Conservation (phyloP, 1,140 invertebrate genomes). For the Mizuhopecten yessoensis region DNA sequence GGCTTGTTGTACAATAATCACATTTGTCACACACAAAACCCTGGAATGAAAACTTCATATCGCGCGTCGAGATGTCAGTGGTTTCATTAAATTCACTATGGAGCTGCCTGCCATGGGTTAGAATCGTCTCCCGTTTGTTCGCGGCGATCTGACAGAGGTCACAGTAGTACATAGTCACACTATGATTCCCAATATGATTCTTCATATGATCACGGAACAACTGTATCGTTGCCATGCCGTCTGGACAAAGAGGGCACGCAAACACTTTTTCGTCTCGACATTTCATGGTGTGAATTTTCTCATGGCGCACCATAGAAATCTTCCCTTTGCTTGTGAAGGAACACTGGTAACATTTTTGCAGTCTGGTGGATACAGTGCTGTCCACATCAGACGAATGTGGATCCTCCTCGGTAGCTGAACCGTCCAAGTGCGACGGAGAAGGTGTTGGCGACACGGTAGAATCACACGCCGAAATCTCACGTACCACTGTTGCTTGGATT, state of each 20-base stretch:
- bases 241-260: background rate
- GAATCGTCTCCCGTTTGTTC: background rate
- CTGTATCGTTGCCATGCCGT: background rate
- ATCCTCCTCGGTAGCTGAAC: background rate
- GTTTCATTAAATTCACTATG: background rate
- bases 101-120: background rate
- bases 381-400: background rate
- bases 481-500: background rate
- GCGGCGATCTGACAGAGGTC: background rate
- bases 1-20: background rate
- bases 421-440: background rate
- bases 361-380: background rate
- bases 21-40: background rate
- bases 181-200: background rate
- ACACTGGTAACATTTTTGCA: background rate
- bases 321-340: background rate
- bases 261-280: background rate
- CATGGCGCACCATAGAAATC: background rate
- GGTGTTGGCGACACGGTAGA: background rate
- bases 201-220: background rate
- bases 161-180: background rate
- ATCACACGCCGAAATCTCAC: background rate
- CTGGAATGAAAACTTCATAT: conserved; percentile 1
- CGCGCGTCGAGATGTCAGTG: background rate
- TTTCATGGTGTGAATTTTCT: background rate